Conservation (phyloP, 2,113 vertebrate genomes). For the Gracilinanus agilis region DNA sequence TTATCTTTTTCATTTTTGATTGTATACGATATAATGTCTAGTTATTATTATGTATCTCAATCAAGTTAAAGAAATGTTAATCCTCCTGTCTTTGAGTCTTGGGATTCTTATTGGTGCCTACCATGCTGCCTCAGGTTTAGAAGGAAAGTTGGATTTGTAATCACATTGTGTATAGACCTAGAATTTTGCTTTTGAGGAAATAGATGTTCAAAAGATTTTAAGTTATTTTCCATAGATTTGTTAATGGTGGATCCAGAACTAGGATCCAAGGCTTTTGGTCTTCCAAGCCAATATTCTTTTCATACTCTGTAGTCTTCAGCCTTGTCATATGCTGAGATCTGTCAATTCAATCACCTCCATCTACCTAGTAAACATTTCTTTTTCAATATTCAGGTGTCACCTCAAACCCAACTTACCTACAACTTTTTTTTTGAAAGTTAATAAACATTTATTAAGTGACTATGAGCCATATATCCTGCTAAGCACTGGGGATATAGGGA, state of each 20-base stretch:
- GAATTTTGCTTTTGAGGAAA: neutral
- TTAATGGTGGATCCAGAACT: neutral
- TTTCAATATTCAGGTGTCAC: neutral
- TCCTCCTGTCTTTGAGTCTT: neutral
- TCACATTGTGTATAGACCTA: neutral
- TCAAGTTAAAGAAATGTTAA: neutral
- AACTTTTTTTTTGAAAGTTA: neutral
- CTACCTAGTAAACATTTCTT: neutral
- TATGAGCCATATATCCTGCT: too few species aligned
- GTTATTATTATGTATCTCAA: neutral
- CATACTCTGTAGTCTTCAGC: neutral
- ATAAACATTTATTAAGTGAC: too few species aligned
- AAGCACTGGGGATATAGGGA: too few species aligned
- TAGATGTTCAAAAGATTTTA: neutral
- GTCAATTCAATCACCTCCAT: neutral
- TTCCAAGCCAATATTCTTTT: neutral
- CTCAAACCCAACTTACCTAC: neutral
- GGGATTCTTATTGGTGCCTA: neutral
- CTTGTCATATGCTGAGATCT: neutral
- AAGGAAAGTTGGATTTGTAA: neutral
- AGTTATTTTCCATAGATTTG: neutral
- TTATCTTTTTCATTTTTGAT: neutral
- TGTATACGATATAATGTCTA: neutral
- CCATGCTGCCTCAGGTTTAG: neutral
- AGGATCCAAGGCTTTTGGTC: neutral